A percentile compares a stretch with the other conserved stretches of the same genome.
Evolutionary conservation across 92 coral and sea anemone species (phyloP).

Genomic region (Parazoanthus atlanticus): DNA sequence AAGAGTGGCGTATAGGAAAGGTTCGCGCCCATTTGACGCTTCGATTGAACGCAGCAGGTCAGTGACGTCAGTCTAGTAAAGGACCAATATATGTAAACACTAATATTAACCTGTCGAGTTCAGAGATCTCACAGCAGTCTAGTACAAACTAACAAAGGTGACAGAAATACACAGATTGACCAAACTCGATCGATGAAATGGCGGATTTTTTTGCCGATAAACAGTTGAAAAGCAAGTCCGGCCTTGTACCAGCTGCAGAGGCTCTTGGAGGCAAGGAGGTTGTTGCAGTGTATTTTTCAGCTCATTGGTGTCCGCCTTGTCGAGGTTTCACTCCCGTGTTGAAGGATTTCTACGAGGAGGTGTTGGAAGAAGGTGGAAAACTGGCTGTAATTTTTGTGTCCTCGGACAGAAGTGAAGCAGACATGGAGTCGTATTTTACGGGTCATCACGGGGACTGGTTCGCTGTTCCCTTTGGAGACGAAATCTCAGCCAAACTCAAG

Average conservation of each 20-base stretch:
- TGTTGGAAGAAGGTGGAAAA: slow-evolving; percentile 13
- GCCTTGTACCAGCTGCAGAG: slow-evolving; percentile 17
- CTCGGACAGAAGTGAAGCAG: slow-evolving; percentile 44
- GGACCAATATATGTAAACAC: too few relatives aligned
- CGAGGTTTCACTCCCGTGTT: slow-evolving; percentile 54
- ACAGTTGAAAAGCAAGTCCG: slow-evolving; percentile 21
- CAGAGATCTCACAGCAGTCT: too few relatives aligned
- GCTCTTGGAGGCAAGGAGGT: slow-evolving; percentile 27
- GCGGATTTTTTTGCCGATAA: slow-evolving; percentile 14
- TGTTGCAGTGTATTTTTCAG: slow-evolving; percentile 8
- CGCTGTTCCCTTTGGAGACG: slow-evolving; percentile 43
- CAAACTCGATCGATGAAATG: not conserved
- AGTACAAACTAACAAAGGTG: too few relatives aligned
- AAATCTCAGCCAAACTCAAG: slow-evolving; percentile 28
- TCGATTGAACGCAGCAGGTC: too few relatives aligned
- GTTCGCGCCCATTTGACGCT: too few relatives aligned
- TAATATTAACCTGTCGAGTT: too few relatives aligned
- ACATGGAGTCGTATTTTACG: slow-evolving; percentile 44
- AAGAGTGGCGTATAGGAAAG: too few relatives aligned
- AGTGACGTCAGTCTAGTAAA: too few relatives aligned
- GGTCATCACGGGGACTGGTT: slow-evolving; percentile 61
- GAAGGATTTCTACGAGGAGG: slow-evolving; percentile 56
- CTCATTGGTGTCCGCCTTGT: slow-evolving; percentile 47
- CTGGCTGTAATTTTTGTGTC: slow-evolving; percentile 58
- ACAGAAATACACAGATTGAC: too few relatives aligned